Percentiles rank a stretch among this genome's conserved stretches.
Conservation (phyloP, 2,888 invertebrate species). For the Blastobasis lacticolella region DNA sequence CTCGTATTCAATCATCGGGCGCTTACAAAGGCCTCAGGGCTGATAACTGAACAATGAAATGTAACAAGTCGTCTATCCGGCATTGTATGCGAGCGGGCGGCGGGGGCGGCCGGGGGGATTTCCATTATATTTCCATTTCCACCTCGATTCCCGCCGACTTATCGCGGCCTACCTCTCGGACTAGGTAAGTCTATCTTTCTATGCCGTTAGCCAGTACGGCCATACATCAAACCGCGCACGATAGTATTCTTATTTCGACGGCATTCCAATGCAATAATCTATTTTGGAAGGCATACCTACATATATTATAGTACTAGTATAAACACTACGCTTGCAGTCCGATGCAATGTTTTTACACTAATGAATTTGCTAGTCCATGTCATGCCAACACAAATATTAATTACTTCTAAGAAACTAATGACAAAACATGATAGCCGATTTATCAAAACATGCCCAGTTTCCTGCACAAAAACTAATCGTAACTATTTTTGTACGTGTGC, state of each 20-base stretch:
- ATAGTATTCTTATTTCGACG: conserved; percentile 24
- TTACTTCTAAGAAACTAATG: conserved; percentile 2
- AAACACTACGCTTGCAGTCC: no score
- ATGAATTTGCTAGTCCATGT: no score
- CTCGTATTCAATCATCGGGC: conserved; percentile 71
- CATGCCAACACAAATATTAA: background rate
- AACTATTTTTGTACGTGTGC: background rate
- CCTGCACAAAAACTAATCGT: background rate
- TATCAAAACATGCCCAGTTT: conserved; percentile 1
- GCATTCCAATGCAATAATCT: no score
- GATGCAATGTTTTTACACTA: no score
- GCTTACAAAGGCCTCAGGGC: conserved; percentile 65
- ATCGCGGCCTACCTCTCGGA: conserved; percentile 68
- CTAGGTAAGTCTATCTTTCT: conserved; percentile 71
- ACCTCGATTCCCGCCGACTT: conserved; percentile 69
- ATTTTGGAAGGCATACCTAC: no score
- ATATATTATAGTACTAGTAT: no score
- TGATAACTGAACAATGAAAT: conserved; percentile 75
- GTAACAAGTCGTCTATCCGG: conserved; percentile 72
- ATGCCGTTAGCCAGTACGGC: conserved; percentile 58
- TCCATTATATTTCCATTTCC: conserved; percentile 75
- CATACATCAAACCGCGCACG: conserved; percentile 42
- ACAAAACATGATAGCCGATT: conserved; percentile 1
- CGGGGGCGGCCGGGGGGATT: conserved; percentile 36
- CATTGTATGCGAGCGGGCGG: conserved; percentile 54